Conservation (phyloP, 2,888 invertebrate species). For the Leptopilina myrica region DNA sequence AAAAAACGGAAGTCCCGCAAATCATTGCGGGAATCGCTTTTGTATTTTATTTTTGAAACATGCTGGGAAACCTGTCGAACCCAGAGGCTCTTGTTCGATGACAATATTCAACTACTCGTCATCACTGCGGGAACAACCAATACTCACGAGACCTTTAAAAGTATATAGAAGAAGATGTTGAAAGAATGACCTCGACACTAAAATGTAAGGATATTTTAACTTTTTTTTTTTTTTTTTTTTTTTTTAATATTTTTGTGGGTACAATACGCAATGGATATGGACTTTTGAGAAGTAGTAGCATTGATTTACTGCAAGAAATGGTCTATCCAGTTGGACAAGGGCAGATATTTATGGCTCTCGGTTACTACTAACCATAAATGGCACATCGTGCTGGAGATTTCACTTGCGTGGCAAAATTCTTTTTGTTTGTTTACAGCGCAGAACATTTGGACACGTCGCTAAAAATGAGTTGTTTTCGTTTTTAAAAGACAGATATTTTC, state of each 20-base stretch:
- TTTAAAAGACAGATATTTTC: neutral
- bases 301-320: constrained; percentile 17
- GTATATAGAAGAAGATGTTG: neutral
- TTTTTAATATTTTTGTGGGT: neutral
- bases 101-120: constrained; percentile 56
- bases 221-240: neutral
- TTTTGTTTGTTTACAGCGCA: constrained; percentile 19
- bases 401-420: constrained; percentile 28
- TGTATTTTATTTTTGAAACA: neutral
- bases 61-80: constrained; percentile 45
- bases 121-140: constrained; percentile 50
- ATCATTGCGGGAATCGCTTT: constrained; percentile 28
- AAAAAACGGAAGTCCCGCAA: constrained; percentile 19
- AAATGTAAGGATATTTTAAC: neutral
- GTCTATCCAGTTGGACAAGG: constrained; percentile 16
- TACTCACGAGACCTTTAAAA: neutral
- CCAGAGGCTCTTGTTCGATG: constrained; percentile 44
- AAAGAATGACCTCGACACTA: neutral
- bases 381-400: constrained; percentile 25
- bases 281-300: constrained; percentile 30
- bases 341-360: constrained; percentile 25
- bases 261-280: no score
- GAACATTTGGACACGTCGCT: neutral
- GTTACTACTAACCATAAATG: constrained; percentile 6
- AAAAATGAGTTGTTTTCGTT: neutral